Conservation (phyloP, 2,888 invertebrate genomes). For the Latrodectus elegans region DNA sequence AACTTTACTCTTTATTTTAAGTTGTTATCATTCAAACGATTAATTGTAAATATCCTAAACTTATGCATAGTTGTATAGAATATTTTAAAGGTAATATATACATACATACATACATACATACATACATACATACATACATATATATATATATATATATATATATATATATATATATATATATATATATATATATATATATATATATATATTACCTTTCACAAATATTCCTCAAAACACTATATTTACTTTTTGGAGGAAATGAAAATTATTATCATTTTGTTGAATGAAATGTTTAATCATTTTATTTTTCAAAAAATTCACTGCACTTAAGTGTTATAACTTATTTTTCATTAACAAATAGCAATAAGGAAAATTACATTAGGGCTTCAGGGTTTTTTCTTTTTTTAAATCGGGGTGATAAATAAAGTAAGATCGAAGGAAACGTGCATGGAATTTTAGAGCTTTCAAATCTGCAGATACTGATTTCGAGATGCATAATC, state of each 20-base stretch:
- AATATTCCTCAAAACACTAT: too few species aligned
- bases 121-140: background rate
- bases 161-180: background rate
- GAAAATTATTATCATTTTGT: too few species aligned
- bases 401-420: background rate
- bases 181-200: background rate
- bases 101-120: background rate
- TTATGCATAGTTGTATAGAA: background rate
- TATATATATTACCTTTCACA: background rate
- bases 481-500: slow-evolving; percentile 52
- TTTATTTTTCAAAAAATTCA: too few species aligned
- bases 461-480: slow-evolving; percentile 47
- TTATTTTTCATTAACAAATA: too few species aligned
- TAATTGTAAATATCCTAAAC: background rate
- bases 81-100: background rate
- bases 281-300: too few species aligned
- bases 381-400: too few species aligned
- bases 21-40: too few species aligned
- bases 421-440: slow-evolving; percentile 13
- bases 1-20: too few species aligned
- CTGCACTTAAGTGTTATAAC: too few species aligned
- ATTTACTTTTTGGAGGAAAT: too few species aligned
- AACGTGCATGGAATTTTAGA: slow-evolving; percentile 41
- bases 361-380: too few species aligned
- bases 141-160: slow-evolving; percentile 1